Evolutionary conservation across 1,140 invertebrate genomes (phyloP), one percentile per base, ranked within the genome.

Genomic region (Halotydeus destructor): DNA sequence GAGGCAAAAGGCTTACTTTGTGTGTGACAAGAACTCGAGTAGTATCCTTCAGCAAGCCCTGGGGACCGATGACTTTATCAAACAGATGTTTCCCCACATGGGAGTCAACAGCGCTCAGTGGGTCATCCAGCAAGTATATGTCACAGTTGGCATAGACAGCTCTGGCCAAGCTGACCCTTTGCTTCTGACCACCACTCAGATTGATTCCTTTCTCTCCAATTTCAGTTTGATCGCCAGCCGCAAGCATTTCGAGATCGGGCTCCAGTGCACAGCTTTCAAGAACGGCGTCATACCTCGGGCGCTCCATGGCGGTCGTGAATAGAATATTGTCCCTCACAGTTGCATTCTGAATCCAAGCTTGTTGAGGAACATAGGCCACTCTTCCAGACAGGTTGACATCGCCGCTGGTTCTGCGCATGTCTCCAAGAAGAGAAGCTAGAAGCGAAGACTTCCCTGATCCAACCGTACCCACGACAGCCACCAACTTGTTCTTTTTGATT

Each of bases 21-120:
- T 54, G 48, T 14, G 53, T 54, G 1, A 51, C 53, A n/a, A 54
- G 37, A 11, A 54, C 27, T 22, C 53, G 25, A n/a, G 52, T 54
- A 43, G 82, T 86, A 31, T 69, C 65, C 45, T 74, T 74, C 16
- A 88, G 59, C 2, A 89, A 45, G 16, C 83, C 81, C 39, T 67
- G 70, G 6, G 78, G 74, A 34, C 81, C 78, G 31, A 82, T 71
- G 31, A 83, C 75, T 54, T 86, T 75, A 47, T 93, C 83, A 57
- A 96, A 94, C 44, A 96, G 88, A 55, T 91, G 83, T 60, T 84
- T 84, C 8, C 83, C 82, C 12, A 94, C 88, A 59, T 94, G 85
- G 26, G 79, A 74, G 58, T 96, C 88, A 4, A 97, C 82, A 8
- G 88, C 86, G 54, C 58, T 61, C 3, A 65, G 52, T 11, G 63